These are phyloP conservation scores for Plestiodon gilberti DNA, from an alignment of 2,113 vertebrate genomes.

Conservation along the genomic window DNA sequence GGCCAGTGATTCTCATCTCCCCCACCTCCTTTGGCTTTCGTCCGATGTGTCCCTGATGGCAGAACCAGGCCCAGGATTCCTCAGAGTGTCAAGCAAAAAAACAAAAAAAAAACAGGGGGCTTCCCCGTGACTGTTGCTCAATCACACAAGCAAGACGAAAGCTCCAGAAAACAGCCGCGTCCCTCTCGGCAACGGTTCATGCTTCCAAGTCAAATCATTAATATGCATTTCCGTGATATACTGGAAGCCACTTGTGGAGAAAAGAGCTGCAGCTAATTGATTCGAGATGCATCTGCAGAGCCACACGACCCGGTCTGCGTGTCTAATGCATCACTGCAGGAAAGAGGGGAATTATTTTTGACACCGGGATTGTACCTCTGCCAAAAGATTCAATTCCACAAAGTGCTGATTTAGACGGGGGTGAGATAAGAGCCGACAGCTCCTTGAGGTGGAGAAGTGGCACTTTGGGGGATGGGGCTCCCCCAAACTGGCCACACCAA, in stretches of 20 bases:
- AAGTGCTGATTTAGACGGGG: background rate
- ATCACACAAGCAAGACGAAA: accelerated
- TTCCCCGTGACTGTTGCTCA: background rate
- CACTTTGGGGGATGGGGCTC: constrained; percentile 23
- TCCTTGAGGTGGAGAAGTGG: constrained; percentile 58
- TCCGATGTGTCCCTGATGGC: background rate
- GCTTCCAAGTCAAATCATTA: constrained; percentile 19
- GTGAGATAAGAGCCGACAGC: constrained; percentile 61
- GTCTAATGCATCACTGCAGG: background rate
- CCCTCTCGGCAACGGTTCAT: background rate
- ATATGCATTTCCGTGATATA: constrained; percentile 16
- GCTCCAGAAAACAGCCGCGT: accelerated
- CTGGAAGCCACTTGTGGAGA: background rate
- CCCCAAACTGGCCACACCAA: too few relatives aligned
- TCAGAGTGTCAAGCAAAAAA: accelerated
- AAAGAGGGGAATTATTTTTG: constrained; percentile 63
- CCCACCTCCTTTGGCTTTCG: background rate
- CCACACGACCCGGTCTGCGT: constrained; percentile 8
- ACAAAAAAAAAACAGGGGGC: background rate
- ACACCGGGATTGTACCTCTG: constrained; percentile 62
- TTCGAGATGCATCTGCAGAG: constrained; percentile 39
- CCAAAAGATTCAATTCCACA: constrained; percentile 24
- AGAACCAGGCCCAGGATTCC: background rate
- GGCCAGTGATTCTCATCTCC: too few relatives aligned
- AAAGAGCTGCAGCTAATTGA: constrained; percentile 43